Percentiles rank a stretch among this genome's conserved stretches.
Conservation (phyloP, 2,797 vertebrate genomes). For the Xerus rutilus region DNA sequence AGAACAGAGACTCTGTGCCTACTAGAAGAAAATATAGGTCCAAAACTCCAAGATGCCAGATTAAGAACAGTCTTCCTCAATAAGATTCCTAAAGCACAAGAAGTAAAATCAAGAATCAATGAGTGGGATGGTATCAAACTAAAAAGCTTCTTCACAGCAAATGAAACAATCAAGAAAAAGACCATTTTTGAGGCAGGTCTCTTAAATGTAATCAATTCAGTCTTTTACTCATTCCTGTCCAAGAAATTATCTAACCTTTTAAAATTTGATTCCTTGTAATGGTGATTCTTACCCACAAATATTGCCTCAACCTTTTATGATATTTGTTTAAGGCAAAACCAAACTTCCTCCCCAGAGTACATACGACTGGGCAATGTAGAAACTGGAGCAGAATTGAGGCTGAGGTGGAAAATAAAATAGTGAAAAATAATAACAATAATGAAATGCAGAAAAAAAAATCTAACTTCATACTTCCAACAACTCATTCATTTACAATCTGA, state of each 20-base stretch:
- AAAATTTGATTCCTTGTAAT: slow-evolving; percentile 37
- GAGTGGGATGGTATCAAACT: too few relatives aligned
- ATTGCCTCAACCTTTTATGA: not conserved
- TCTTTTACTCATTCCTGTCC: not conserved
- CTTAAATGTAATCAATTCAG: not conserved
- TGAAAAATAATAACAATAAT: not conserved
- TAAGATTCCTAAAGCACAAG: too few relatives aligned
- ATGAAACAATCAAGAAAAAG: not conserved
- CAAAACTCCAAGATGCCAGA: too few relatives aligned
- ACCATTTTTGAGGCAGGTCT: not conserved
- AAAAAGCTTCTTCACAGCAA: too few relatives aligned
- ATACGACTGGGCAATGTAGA: not conserved
- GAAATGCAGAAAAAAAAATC: slow-evolving; percentile 55
- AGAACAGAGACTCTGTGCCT: too few relatives aligned
- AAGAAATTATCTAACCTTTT: slow-evolving; percentile 54
- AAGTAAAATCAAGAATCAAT: too few relatives aligned
- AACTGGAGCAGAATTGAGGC: not conserved
- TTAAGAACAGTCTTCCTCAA: too few relatives aligned
- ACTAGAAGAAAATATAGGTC: too few relatives aligned
- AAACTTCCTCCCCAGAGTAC: slow-evolving; percentile 6
- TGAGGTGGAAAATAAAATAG: not conserved
- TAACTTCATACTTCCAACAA: not conserved
- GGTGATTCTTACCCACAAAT: slow-evolving; percentile 51
- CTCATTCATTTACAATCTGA: not conserved
- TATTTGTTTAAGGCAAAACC: slow-evolving; percentile 41